Conservation (phyloP, 2,797 vertebrate species). For the Atherinosoma microstoma region DNA sequence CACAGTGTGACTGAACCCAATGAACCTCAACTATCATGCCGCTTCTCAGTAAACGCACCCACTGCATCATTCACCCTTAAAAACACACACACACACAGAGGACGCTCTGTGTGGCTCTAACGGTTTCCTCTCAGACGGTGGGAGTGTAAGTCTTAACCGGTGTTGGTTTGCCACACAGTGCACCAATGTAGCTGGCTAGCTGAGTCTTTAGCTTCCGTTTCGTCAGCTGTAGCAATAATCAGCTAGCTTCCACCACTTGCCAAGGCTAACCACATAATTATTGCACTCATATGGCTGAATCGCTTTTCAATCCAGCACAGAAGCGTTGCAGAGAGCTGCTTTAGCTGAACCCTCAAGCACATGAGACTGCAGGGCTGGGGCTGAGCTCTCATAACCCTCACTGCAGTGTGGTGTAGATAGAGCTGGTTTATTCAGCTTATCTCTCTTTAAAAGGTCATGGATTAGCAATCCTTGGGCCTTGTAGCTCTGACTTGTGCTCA, state of each 20-base stretch:
- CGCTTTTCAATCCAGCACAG: slow-evolving; percentile 41
- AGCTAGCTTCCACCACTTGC: slow-evolving; percentile 57
- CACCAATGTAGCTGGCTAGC: slow-evolving; percentile 52
- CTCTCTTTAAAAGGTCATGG: slow-evolving; percentile 70
- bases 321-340: slow-evolving; percentile 53
- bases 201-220: slow-evolving; percentile 31
- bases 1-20: slow-evolving; percentile 50
- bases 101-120: slow-evolving; percentile 59
- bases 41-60: slow-evolving; percentile 42
- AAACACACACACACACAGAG: slow-evolving; percentile 52
- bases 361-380: slow-evolving; percentile 52
- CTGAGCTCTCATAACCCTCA: slow-evolving; percentile 50
- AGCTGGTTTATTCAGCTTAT: slow-evolving; percentile 62
- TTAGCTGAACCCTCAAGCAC: slow-evolving; percentile 57
- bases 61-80: slow-evolving; percentile 34
- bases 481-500: slow-evolving; percentile 56
- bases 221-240: slow-evolving; percentile 64
- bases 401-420: slow-evolving; percentile 46
- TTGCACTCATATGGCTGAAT: slow-evolving; percentile 63
- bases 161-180: slow-evolving; percentile 64
- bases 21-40: slow-evolving; percentile 52
- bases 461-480: slow-evolving; percentile 69
- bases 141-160: slow-evolving; percentile 40
- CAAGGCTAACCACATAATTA: slow-evolving; percentile 76
- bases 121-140: slow-evolving; percentile 59